A percentile compares a stretch with the other conserved stretches of the same genome.
These are phyloP conservation scores for Halisarca cf. caerulea DNA, from an alignment of 37 sponge, comb jelly and placozoan genomes.

Conservation along the genomic window DNA sequence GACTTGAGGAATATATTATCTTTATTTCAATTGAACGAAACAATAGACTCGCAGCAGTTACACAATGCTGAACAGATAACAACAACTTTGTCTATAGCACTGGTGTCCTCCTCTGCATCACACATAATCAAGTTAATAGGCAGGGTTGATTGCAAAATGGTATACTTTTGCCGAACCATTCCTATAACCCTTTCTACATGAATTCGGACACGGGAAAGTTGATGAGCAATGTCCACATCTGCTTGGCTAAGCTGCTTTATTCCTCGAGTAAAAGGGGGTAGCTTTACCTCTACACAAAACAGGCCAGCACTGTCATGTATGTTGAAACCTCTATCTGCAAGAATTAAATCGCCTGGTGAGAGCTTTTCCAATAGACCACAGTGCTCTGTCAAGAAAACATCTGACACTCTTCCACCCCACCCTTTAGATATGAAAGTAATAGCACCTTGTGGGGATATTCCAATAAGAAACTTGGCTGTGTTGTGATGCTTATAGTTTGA, in stretches of 20 bases:
- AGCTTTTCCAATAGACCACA: too few relatives aligned
- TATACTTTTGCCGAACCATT: conserved; percentile 42
- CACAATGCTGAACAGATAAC: conserved; percentile 7
- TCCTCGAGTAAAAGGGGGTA: conserved; percentile 36
- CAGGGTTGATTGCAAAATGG: conserved; percentile 26
- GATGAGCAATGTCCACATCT: conserved; percentile 25
- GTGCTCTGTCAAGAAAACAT: too few relatives aligned
- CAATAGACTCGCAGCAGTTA: conserved; percentile 20
- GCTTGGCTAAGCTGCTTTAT: conserved; percentile 23
- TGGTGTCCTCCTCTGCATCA: not conserved
- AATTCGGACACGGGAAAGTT: conserved; percentile 38
- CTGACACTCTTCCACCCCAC: too few relatives aligned
- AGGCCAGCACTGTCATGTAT: conserved; percentile 34
- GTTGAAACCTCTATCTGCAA: conserved; percentile 53
- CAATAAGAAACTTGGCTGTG: too few relatives aligned
- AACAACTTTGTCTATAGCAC: conserved; percentile 20
- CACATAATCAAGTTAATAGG: conserved; percentile 20
- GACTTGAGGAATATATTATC: too few relatives aligned
- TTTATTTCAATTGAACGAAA: too few relatives aligned
- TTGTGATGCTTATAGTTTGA: too few relatives aligned
- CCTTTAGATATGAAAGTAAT: too few relatives aligned
- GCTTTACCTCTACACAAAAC: conserved; percentile 23
- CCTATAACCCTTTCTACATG: conserved; percentile 51
- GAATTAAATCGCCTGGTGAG: conserved; percentile 49
- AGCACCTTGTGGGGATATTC: too few relatives aligned